These are phyloP conservation scores for Phoenicopterus ruber DNA, from an alignment of 2,113 vertebrate species.

Conservation along the genomic window DNA sequence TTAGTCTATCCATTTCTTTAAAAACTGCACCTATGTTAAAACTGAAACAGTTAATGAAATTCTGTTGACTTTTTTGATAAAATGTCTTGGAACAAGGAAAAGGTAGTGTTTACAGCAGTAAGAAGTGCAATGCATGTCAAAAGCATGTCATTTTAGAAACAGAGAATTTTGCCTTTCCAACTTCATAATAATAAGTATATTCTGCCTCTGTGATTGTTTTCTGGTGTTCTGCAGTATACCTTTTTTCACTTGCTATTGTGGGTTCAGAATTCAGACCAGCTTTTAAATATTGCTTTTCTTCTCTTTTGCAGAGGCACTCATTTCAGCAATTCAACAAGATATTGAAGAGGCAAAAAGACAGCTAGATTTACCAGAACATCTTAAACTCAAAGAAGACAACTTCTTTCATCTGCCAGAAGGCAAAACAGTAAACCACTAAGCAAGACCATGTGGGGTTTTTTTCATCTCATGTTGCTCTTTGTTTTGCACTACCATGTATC, in stretches of 20 bases:
- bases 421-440: conserved; percentile 81
- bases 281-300: not conserved
- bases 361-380: conserved; percentile 84
- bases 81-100: not conserved
- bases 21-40: not conserved
- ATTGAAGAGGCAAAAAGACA: conserved; percentile 83
- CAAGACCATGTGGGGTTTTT: not conserved
- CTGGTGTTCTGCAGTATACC: not conserved
- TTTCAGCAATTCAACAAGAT: conserved; percentile 84
- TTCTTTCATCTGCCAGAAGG: conserved; percentile 76
- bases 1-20: not conserved
- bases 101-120: not conserved
- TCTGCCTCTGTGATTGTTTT: not conserved
- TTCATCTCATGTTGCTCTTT: not conserved
- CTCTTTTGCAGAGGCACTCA: conserved; percentile 79
- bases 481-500: not conserved
- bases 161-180: not conserved
- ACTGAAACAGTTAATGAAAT: not conserved
- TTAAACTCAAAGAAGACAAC: conserved; percentile 82
- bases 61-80: not conserved
- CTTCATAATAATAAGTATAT: not conserved
- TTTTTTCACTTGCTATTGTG: not conserved
- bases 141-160: not conserved
- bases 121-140: not conserved
- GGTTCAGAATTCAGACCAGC: not conserved